Evolutionary conservation across 2,888 invertebrate genomes (phyloP), one percentile per base, ranked within the genome.

Genomic region (Artemia sinica): DNA sequence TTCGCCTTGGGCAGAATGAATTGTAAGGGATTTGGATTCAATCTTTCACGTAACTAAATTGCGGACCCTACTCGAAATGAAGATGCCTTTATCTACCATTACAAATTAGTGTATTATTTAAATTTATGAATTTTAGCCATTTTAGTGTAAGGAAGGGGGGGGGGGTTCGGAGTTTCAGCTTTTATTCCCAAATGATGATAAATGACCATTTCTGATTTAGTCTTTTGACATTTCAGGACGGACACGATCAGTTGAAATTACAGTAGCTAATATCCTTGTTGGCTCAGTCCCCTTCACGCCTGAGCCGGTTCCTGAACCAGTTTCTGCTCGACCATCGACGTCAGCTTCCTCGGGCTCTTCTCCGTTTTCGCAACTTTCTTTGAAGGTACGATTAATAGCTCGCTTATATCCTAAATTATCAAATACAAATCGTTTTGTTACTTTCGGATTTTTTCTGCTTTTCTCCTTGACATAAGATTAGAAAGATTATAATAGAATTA

Each of bases 221-320:
- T 41, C 41, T 41, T 41, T 41, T 41, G 6, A 41, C 41, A 69
- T 78, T 77, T 66, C 78, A 88, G 88, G 83, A 67, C 80, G 81
- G 76, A 88, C 89, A 3, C 82, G 84, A 74, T 87, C 85, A 77
- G 86, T 89, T 67, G 89, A 89, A 77, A 80, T 84, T 69, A 89
- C 89, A 3, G 87, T 89, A 72, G 85, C 88, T 41, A 89, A 89
- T 77, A 85, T 90, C 75, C 80, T 89, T 67, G 89, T 89, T 75
- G 88, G 88, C 63, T 81, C 83, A 70, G 84, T 86, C 4, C 80
- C 81, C n/a, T 87, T 84, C 77, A 81, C 78, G 41, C 82, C 84
- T 8, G 82, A 82, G 75, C 75, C 70, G 7, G 69, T 69, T 11
- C 50, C 66, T 52, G 41, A 69, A 52, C 18, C 71, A 63, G n/a